Evolutionary conservation across 2,888 invertebrate genomes (phyloP).

Genomic region (Brassicogethes aeneus): DNA sequence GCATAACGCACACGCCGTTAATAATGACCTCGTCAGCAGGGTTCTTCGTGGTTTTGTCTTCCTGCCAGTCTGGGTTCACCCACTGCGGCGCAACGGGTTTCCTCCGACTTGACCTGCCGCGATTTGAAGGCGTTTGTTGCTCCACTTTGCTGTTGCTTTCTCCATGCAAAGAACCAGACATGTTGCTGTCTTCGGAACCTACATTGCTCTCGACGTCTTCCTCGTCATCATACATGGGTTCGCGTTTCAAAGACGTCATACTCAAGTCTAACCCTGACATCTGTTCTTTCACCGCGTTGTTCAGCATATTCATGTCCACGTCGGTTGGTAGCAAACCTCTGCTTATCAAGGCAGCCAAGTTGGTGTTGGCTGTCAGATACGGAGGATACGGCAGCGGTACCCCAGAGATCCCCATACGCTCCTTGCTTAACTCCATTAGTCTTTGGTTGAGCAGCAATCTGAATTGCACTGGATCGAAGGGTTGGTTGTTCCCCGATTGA

Average conservation of each 20-base stretch:
- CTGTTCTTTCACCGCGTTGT: slow-evolving; percentile 64
- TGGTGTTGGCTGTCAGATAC: slow-evolving; percentile 68
- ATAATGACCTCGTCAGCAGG: slow-evolving; percentile 76
- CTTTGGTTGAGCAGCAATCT: slow-evolving; percentile 81
- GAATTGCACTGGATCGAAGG: slow-evolving; percentile 90
- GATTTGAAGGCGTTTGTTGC: slow-evolving; percentile 37
- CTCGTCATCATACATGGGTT: slow-evolving; percentile 70
- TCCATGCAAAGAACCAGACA: slow-evolving; percentile 42
- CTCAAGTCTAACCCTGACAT: slow-evolving; percentile 82
- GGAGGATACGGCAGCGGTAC: slow-evolving; percentile 69
- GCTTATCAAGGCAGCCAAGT: slow-evolving; percentile 67
- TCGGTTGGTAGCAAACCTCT: slow-evolving; percentile 55
- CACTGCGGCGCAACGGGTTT: slow-evolving; percentile 96
- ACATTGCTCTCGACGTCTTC: slow-evolving; percentile 69
- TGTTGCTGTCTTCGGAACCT: slow-evolving; percentile 57
- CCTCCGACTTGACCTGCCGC: slow-evolving; percentile 57
- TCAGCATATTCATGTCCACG: slow-evolving; percentile 44
- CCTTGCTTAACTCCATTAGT: slow-evolving; percentile 78
- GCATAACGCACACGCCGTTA: slow-evolving; percentile 90
- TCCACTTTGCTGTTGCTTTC: slow-evolving; percentile 49
- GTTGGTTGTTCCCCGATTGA: slow-evolving; percentile 56
- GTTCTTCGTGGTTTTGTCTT: slow-evolving; percentile 50
- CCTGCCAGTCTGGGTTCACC: slow-evolving; percentile 93
- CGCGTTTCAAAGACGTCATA: slow-evolving; percentile 71
- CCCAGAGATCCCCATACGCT: slow-evolving; percentile 68